phyloP scores from a whole-genome alignment of 2,888 invertebrate genomes.

The Pachycephus smyrnensis region DNA sequence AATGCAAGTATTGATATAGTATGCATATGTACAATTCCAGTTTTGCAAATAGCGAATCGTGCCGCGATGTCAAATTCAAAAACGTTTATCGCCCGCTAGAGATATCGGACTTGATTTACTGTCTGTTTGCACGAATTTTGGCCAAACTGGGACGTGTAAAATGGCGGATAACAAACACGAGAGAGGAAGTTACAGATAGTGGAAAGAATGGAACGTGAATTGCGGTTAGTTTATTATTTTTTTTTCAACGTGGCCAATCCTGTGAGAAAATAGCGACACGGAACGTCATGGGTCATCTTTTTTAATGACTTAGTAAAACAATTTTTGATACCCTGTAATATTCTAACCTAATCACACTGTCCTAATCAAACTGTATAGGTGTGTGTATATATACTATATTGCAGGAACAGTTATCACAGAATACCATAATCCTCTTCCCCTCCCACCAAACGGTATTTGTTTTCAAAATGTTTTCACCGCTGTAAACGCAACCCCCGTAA shows the following conservation, averaged over 20 bases:
- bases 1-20: background rate
- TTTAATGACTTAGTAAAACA: too few relatives aligned
- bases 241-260: background rate
- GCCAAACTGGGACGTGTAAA: background rate
- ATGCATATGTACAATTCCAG: background rate
- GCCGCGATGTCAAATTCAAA: background rate
- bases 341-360: too few relatives aligned
- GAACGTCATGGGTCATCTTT: too few relatives aligned
- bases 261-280: too few relatives aligned
- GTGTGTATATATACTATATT: too few relatives aligned
- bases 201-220: background rate
- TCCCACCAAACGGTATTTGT: background rate
- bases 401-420: background rate
- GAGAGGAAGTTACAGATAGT: background rate
- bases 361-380: too few relatives aligned
- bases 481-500: background rate
- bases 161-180: background rate
- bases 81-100: background rate
- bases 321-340: too few relatives aligned
- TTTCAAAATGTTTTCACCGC: background rate
- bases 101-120: background rate
- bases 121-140: background rate
- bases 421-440: background rate
- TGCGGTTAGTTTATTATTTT: background rate
- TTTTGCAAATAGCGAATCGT: background rate